phyloP scores from a whole-genome alignment of 2,113 vertebrate species.

The Numida meleagris region DNA sequence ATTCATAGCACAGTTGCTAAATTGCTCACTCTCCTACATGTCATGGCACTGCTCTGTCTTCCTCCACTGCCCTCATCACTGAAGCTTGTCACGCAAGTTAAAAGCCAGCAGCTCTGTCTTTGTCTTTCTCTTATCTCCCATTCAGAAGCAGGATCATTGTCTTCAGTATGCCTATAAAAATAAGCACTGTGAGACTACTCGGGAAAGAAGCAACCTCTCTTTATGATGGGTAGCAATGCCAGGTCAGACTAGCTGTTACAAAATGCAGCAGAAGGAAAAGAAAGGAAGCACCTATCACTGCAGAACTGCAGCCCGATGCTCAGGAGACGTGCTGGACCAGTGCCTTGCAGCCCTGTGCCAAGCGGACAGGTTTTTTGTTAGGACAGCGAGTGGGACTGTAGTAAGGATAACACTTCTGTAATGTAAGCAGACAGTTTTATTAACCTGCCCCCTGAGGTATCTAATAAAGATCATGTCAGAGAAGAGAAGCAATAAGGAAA shows the following conservation, averaged over 20 bases:
- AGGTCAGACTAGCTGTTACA: background rate
- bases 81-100: background rate
- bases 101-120: conserved; percentile 32
- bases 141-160: background rate
- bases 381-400: background rate
- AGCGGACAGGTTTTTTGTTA: background rate
- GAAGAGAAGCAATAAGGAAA: conserved; percentile 17
- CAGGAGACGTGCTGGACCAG: background rate
- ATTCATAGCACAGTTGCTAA: background rate
- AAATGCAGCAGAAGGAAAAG: background rate
- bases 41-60: background rate
- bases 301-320: background rate
- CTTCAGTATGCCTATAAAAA: conserved; percentile 2
- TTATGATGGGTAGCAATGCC: background rate
- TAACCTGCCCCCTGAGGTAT: conserved; percentile 10
- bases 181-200: background rate
- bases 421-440: conserved; percentile 18
- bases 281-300: background rate
- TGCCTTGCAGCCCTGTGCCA: background rate
- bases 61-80: background rate
- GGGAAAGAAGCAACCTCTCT: background rate
- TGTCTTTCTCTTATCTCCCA: conserved; percentile 16
- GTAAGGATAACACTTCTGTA: background rate
- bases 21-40: background rate
- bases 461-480: background rate